A percentile compares a stretch with the other conserved stretches of the same genome.
Conservation (phyloP, 2,113 vertebrate species). For the Ceuthmochares aereus region DNA sequence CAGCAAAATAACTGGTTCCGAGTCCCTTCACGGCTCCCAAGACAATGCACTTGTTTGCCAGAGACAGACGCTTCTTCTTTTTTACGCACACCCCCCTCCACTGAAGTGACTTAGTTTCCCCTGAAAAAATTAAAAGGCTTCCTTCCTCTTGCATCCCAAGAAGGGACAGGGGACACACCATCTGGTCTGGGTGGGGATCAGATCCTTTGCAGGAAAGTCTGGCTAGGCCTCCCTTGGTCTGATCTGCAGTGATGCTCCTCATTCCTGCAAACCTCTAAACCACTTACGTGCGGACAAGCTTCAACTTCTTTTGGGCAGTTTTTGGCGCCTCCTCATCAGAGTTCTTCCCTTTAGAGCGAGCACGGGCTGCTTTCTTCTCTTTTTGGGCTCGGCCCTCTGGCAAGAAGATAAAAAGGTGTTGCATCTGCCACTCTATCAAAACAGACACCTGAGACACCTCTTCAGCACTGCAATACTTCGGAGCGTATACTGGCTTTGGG, state of each 20-base stretch:
- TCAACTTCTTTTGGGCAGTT: constrained; percentile 92
- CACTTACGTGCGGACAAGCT: constrained; percentile 91
- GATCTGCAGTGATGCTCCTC: not conserved
- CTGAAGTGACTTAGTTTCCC: not conserved
- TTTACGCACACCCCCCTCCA: not conserved
- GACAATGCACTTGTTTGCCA: not conserved
- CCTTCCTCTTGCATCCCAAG: not conserved
- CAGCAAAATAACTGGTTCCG: not conserved
- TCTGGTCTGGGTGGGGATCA: not conserved
- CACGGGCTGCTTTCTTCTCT: constrained; percentile 92
- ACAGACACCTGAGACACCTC: not conserved
- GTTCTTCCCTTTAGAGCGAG: constrained; percentile 93
- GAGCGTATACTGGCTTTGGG: not conserved
- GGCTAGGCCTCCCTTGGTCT: not conserved
- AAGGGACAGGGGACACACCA: not conserved
- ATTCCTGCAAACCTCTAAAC: not conserved
- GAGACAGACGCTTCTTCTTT: not conserved
- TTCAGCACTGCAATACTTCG: not conserved
- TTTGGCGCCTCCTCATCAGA: constrained; percentile 93
- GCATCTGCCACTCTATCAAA: not conserved
- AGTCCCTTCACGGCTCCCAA: not conserved
- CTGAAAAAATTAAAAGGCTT: not conserved
- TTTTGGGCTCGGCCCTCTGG: constrained; percentile 89
- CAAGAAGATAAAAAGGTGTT: constrained; percentile 34
- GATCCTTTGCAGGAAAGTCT: not conserved